These are phyloP conservation scores for Eurypyga helias DNA, from an alignment of 2,113 vertebrate genomes.

Conservation along the genomic window DNA sequence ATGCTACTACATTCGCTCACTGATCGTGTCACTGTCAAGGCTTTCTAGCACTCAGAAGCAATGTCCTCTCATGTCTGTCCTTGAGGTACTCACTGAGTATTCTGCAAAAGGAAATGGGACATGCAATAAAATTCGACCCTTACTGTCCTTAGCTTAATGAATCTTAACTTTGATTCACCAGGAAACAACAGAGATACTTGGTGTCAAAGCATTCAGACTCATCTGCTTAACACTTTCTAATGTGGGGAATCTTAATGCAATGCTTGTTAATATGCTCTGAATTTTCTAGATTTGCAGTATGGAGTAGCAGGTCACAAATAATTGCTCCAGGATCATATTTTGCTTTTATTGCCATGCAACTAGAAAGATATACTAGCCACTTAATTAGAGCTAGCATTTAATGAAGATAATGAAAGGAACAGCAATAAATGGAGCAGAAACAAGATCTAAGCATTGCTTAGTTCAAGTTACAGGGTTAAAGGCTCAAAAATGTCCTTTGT, in stretches of 20 bases:
- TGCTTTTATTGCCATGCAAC: neutral
- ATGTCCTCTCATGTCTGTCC: neutral
- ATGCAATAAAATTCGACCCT: neutral
- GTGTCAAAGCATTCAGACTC: neutral
- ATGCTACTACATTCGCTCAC: neutral
- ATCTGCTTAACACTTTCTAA: neutral
- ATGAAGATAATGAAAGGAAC: conserved; percentile 17
- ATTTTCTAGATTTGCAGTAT: neutral
- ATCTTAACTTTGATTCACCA: neutral
- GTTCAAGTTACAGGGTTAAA: neutral
- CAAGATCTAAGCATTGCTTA: neutral
- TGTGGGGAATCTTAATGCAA: neutral
- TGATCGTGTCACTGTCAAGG: neutral
- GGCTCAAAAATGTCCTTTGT: neutral
- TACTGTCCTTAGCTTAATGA: neutral
- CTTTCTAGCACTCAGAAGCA: neutral
- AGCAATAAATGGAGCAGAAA: neutral
- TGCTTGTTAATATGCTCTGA: accelerated
- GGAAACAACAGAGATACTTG: neutral
- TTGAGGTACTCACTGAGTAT: neutral
- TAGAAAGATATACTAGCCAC: neutral
- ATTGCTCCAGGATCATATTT: neutral
- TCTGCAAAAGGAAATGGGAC: neutral
- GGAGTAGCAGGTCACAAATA: neutral
- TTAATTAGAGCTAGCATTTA: conserved; percentile 16